Evolutionary conservation across 2,113 vertebrate species (phyloP), one percentile per base, ranked within the genome.

Genomic region (Sinosuthora webbiana): DNA sequence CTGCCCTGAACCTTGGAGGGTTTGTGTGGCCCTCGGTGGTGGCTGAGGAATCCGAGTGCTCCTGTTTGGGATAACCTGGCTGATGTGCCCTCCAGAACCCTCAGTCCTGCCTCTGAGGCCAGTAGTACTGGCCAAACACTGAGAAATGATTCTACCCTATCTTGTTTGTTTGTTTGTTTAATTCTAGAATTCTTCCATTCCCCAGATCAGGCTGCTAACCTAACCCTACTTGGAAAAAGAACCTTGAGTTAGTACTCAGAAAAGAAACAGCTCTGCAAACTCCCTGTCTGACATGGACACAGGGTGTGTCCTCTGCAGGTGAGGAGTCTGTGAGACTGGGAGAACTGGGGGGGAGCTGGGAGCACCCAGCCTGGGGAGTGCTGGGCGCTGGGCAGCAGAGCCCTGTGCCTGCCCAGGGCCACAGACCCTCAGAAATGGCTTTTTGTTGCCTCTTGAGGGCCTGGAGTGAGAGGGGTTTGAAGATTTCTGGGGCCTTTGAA

Each of bases 281-380:
- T 74, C 97, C 52, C 2, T 96, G 96, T 49, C 88, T 98, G 37
- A 94, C 96, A 0, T 77, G 96, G 98, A 83, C 96, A 33, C 94
- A 92, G 31, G 96, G 93, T 13, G 95, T 94, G 1, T 96, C 19
- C 60, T 23, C 97, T 30, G 81, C 97, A 44, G 90, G 93, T 5
- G 97, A 98, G 89, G 98, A 96, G n/a, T 96, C 98, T 62, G 85
- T 14, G 47, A 9, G 60, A n/a, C 98, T 64, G 76, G 24, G 42
- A 49, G 69, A 39, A 19, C 37, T 39, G 59, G 96, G 69, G 45
- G 96, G 97, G 94, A 97, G 96, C 84, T 16, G 89, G 77, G 94
- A 97, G 95, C 97, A 96, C 60, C 95, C 98, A 24, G 96, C 95
- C 65, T 97, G 98, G 98, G 97, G 87, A 93, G 96, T 50, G 68